Evolutionary conservation across 2,888 invertebrate genomes (phyloP), one percentile per base, ranked within the genome.

Genomic region (Drosophila algonquin): DNA sequence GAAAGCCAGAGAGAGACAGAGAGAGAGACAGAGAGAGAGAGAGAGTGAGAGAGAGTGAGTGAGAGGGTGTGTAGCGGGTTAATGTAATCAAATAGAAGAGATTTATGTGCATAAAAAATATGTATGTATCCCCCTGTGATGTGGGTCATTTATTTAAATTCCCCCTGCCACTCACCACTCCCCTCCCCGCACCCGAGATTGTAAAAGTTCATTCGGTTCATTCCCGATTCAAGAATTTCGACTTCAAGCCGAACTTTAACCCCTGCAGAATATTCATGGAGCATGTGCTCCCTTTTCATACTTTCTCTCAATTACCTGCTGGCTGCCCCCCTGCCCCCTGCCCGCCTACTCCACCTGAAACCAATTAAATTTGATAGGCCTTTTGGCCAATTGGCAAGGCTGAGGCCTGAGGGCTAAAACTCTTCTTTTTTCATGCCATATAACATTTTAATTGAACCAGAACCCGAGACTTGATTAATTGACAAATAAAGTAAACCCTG

Each of bases 381-480:
- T 44, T 30, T 21, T 7, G 30, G 56, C 44, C 69, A 48, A 32
- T 53, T 64, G 47, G 32, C 53, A 44, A 10, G 16, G 14, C 48
- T 50, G 0, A 21, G 3, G 21, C 21, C 21, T 21, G 21, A 3
- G 3, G 21, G 21, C 21, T 3, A 21, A 21, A 35, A 50, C 35
- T 46, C 64, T 24, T 24, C 2, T 30, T 27, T 30, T 30, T 30
- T 30, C 3, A 21, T 21, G 68, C 53, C 64, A 53, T 60, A 69
- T 76, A 76, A 60, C 65, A 81, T 79, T 77, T 87, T 77, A 87
- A 85, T 87, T 87, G 86, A 82, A 83, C 72, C 77, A 8, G 35
- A 46, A 57, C 71, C 72, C 73, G 70, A 63, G 55, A 56, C 60
- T 69, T 83, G 88, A 83, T 83, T 88, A 83, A 83, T 83, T 83